Base-by-base conservation (phyloP, 2,113 vertebrate genomes). In the Tachuris rubrigastra region DNA sequence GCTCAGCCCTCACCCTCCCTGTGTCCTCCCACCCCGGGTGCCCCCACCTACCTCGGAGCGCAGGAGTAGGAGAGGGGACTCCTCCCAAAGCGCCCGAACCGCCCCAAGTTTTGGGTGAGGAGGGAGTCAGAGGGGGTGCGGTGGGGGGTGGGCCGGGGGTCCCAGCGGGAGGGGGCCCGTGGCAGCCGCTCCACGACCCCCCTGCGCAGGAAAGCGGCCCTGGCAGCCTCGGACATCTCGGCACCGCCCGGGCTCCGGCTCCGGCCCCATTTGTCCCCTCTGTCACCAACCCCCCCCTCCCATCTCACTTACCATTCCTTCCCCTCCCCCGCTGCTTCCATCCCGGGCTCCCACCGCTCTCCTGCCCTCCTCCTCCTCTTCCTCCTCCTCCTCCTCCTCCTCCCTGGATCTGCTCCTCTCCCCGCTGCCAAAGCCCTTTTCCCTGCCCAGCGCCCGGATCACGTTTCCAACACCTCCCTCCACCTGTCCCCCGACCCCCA, bases 391-490 rank as follows among this genome's bases (percentile, higher is more conserved):
- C 42, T 58, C 50, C 41, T 67, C 37, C 23, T 58, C 16, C 25
- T 31, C 12, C 31, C 33, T 12, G 5, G 44, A 53, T 89, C 73
- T 72, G 86, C 77, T 80, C 49, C 39, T 21, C 31, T 39, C 28
- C 69, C 3, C 63, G 0, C 7, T 85, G 87, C 87, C 95, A 92
- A 78, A 68, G 11, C 8, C 41, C 24, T 78, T 88, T 27, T 66
- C 83, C 44, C 55, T 77, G 59, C 74, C 74, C 47, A 4, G 42
- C 22, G 16, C 79, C 80, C 3, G 47, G 84, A 93, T 96, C 76
- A 9, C 12, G 2, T 96, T 96, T 91, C 95, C 76, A 86, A 37
- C 95, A 9, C 93, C 87, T 91, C 85, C 87, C 58, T 86, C 80
- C 93, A 95, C 84, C 93, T 96, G 93, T 94, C 67, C 16, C 56